phyloP scores from a whole-genome alignment of 2,797 vertebrate genomes.

The Hydrolagus colliei region DNA sequence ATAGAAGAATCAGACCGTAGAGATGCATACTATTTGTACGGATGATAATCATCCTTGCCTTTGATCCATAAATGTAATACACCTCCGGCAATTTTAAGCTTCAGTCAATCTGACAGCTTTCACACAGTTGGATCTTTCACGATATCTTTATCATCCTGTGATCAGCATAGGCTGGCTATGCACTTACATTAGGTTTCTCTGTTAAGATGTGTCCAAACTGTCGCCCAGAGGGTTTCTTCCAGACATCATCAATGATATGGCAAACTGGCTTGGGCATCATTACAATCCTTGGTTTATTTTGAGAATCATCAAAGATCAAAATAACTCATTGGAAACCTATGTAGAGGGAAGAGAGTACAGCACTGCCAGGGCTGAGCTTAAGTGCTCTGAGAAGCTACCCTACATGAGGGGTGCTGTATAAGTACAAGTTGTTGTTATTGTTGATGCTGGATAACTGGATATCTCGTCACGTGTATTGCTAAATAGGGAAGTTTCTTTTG shows the following conservation, averaged over 20 bases:
- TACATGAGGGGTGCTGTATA: too few species aligned
- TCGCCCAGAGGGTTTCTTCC: neutral
- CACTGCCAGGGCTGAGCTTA: too few species aligned
- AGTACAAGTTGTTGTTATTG: too few species aligned
- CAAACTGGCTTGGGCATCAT: neutral
- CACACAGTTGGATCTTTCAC: neutral
- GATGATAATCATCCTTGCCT: too few species aligned
- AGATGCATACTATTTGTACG: too few species aligned
- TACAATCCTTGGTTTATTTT: neutral
- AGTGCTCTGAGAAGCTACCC: too few species aligned
- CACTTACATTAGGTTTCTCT: neutral
- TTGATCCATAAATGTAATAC: neutral
- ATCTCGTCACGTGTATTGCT: too few species aligned
- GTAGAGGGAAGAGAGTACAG: too few species aligned
- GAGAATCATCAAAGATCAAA: neutral
- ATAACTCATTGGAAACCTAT: neutral
- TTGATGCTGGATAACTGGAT: too few species aligned
- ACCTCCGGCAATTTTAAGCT: neutral
- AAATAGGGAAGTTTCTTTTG: too few species aligned
- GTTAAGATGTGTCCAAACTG: constrained; percentile 5
- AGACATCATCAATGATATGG: neutral
- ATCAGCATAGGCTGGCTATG: neutral
- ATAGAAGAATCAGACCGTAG: too few species aligned
- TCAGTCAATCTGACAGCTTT: neutral
- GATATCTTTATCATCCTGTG: neutral